Base-by-base conservation (phyloP, 1,140 invertebrate species). In the Saccostrea cuccullata region DNA sequence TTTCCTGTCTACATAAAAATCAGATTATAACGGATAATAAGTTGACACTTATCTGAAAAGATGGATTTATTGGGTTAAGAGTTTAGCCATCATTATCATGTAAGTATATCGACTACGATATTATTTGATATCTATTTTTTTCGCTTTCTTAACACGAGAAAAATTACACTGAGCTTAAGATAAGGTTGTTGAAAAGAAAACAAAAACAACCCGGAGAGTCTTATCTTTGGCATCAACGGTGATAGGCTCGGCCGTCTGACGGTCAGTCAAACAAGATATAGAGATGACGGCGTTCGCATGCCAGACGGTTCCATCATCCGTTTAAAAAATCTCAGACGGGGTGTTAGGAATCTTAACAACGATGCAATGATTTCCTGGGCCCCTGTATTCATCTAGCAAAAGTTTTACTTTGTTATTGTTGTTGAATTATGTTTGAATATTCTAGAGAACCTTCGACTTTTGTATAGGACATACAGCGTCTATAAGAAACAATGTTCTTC, bases 1-100 rank as follows among this genome's bases (percentile, higher is more conserved):
- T 77, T 77, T 77, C 70, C 70, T 77, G 30, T 30, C 15, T 9
- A 77, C 70, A 77, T 30, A 77, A 77, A 77, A 77, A 77, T 77
- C 70, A 30, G 70, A 77, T 77, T 77, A 77, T 36, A 26, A 36
- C 70, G 70, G 26, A 26, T 77, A 13, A 30, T 77, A 77, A 77
- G 70, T 77, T 77, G 70, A 77, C 26, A 77, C 26, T 77, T 30
- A 17, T 30, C 12, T 30, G 30, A 30, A 77, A 77, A 36, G 70
- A 77, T 77, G 70, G 70, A 77, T 77, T 77, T n/a, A 67, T 8
- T 47, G 5, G 47, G 47, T 47, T 47, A 47, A 64, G 58, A 17
- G 58, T 64, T 77, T 77, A 77, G 23, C 26, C 70, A 26, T 15
- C 70, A 26, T 30, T 36, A 77, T 15, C 30, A 77, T 36, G 70